Base-by-base conservation (phyloP, 2,888 invertebrate genomes). In the Scaptodrosophila latifasciaeformis region DNA sequence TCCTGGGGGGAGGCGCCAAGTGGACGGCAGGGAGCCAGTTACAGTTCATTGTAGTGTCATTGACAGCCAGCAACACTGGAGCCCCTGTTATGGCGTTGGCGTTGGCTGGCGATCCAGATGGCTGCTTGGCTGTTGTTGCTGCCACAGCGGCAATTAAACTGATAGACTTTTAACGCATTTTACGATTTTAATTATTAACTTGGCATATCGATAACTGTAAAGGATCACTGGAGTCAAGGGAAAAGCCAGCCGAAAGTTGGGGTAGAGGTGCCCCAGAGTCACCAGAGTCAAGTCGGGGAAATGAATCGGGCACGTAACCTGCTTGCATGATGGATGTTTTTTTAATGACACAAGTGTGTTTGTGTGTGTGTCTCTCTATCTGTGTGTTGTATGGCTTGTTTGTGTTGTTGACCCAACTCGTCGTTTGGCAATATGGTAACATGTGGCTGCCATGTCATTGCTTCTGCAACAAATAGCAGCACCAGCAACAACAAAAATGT, bases 101-200 rank as follows among this genome's bases (percentile, higher is more conserved):
- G 53, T 24, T 49, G 18, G 17, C 51, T 59, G 54, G 53, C 55
- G 67, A 67, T 75, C 67, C 39, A 39, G 27, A 50, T 65, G 59
- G 54, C 69, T 68, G 57, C 53, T 58, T 47, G 34, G 18, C 21
- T 47, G 21, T 10, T 67, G 75, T 59, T 60, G 74, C 69, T 61
- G 76, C 69, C 76, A 74, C 74, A 59, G 58, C 61, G 71, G 70
- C 72, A 72, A 72, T 72, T 72, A 72, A 75, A 71, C 71, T 71
- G 72, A 72, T 72, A 72, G 72, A 72, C 72, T 72, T 72, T 72
- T 75, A 72, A 72, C 72, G 72, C 72, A 72, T 72, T 72, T 72
- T 72, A 70, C 70, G 71, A 72, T 75, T 72, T 75, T 75, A 76
- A 75, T 75, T 75, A 75, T 75, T 75, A 76, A 75, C 75, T 74